phyloP scores from a whole-genome alignment of 2,113 vertebrate species.

The Ursus arctos region DNA sequence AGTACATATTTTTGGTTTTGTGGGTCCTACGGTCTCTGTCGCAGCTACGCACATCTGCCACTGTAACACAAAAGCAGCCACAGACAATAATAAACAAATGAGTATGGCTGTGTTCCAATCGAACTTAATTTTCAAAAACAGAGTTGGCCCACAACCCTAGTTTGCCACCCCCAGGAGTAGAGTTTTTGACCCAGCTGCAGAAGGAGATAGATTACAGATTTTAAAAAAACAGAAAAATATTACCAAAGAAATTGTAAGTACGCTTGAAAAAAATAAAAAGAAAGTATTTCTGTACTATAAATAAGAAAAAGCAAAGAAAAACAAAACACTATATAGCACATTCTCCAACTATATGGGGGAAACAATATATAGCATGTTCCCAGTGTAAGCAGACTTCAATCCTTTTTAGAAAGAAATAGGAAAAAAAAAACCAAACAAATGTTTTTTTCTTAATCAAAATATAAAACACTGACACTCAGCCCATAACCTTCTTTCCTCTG shows the following conservation, averaged over 20 bases:
- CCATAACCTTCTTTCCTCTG: not conserved
- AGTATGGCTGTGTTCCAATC: not conserved
- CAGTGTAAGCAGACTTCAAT: not conserved
- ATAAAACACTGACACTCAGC: not conserved
- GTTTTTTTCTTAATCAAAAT: not conserved
- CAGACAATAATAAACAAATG: not conserved
- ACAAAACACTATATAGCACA: not conserved
- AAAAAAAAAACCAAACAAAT: not conserved
- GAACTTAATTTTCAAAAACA: conserved; percentile 53
- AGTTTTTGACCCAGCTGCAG: not conserved
- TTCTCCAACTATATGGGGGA: not conserved
- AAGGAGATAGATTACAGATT: not conserved
- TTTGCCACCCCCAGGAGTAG: not conserved
- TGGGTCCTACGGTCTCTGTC: accelerated
- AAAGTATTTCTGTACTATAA: not conserved
- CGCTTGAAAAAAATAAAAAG: conserved; percentile 36
- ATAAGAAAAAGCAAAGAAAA: conserved; percentile 8
- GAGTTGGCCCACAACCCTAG: not conserved
- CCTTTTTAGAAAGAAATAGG: conserved; percentile 19
- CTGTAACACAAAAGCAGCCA: not conserved
- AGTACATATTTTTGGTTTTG: not conserved
- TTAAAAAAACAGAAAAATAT: not conserved
- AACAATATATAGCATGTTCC: not conserved
- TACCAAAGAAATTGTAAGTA: not conserved
- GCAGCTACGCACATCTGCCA: not conserved